Evolutionary conservation across 2,888 invertebrate species (phyloP).

Genomic region (Villa cingulata): DNA sequence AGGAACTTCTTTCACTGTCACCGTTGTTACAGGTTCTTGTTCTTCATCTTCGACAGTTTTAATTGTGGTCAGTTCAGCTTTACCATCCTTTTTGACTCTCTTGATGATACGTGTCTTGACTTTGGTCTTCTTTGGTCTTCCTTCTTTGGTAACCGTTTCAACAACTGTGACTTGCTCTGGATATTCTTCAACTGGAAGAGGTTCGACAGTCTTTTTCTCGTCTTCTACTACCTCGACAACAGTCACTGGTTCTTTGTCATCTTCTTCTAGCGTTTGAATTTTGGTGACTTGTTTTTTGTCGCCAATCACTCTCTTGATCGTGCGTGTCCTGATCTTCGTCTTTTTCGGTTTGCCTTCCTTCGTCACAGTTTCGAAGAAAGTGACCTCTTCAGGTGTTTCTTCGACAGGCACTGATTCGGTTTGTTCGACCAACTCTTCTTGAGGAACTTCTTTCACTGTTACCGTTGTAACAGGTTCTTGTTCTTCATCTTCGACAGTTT

Average conservation of each 20-base stretch:
- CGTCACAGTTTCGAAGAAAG: slow-evolving; percentile 14
- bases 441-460: slow-evolving; percentile 14
- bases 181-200: slow-evolving; percentile 15
- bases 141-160: slow-evolving; percentile 19
- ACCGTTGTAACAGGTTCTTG: slow-evolving; percentile 24
- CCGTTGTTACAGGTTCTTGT: slow-evolving; percentile 25
- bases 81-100: slow-evolving; percentile 15
- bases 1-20: slow-evolving; percentile 17
- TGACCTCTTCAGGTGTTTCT: slow-evolving; percentile 25
- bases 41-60: slow-evolving; percentile 31
- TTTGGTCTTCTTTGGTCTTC: slow-evolving; percentile 23
- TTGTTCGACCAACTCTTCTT: neutral
- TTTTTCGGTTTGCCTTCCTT: slow-evolving; percentile 21
- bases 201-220: slow-evolving; percentile 19
- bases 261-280: slow-evolving; percentile 28
- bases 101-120: slow-evolving; percentile 29
- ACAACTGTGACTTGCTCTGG: slow-evolving; percentile 22
- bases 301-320: slow-evolving; percentile 26
- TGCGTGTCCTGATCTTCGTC: slow-evolving; percentile 21
- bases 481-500: slow-evolving; percentile 24
- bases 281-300: slow-evolving; percentile 28
- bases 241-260: slow-evolving; percentile 24
- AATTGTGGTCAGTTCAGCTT: slow-evolving; percentile 30
- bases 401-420: slow-evolving; percentile 4
- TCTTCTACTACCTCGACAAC: slow-evolving; percentile 23